These are phyloP conservation scores for Pseudolycoriella hygida DNA, from an alignment of 2,888 invertebrate species.

Conservation along the genomic window DNA sequence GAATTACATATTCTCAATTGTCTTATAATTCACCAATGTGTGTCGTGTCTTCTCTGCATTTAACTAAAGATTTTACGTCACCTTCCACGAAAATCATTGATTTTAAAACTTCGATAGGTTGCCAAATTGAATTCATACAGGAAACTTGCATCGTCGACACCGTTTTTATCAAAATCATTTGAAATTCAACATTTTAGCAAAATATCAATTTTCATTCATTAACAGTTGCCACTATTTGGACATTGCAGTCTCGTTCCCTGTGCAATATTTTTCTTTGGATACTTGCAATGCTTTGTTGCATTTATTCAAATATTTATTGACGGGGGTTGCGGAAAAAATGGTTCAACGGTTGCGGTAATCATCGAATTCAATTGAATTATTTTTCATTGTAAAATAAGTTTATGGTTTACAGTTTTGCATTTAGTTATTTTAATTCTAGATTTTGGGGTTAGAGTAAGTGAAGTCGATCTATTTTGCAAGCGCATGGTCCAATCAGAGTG, in stretches of 20 bases:
- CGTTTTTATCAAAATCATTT: too few species aligned
- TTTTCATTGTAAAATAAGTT: neutral
- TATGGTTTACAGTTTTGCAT: neutral
- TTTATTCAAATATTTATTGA: conserved; percentile 54
- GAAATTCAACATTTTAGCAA: too few species aligned
- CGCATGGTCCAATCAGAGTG: too few species aligned
- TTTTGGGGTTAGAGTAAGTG: neutral
- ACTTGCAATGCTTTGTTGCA: conserved; percentile 43
- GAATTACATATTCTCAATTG: too few species aligned
- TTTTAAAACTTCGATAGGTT: too few species aligned
- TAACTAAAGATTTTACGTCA: too few species aligned
- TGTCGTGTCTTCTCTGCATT: too few species aligned
- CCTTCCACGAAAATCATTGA: too few species aligned
- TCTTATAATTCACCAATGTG: too few species aligned
- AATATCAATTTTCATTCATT: neutral
- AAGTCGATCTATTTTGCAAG: too few species aligned
- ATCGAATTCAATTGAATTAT: conserved; percentile 8
- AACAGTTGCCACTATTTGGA: conserved; percentile 23
- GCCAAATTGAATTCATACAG: too few species aligned
- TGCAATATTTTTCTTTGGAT: conserved; percentile 31
- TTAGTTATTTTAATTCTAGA: neutral
- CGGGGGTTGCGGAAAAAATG: conserved; percentile 91
- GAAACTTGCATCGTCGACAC: too few species aligned
- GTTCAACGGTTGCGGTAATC: conserved; percentile 79
- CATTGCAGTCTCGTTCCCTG: conserved; percentile 18